A percentile compares a stretch with the other conserved stretches of the same genome.
phyloP scores from a whole-genome alignment of 2,113 vertebrate genomes.

The Ictidomys tridecemlineatus region DNA sequence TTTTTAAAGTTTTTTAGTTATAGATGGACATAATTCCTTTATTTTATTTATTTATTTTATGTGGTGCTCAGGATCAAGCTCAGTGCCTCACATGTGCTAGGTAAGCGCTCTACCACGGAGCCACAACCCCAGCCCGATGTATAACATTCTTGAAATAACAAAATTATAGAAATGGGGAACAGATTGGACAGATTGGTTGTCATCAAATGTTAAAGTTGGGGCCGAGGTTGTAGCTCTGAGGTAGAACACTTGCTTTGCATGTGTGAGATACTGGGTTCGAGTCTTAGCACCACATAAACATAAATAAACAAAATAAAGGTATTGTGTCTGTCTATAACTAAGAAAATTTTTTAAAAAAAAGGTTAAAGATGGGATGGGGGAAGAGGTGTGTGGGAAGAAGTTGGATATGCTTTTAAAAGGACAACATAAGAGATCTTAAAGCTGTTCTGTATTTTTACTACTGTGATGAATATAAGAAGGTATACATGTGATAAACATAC shows the following conservation, averaged over 20 bases:
- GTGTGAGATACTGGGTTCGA: no score
- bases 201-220: neutral
- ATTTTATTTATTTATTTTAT: no score
- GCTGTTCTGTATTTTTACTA: neutral
- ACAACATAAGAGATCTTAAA: neutral
- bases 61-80: no score
- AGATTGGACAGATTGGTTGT: neutral
- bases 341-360: neutral
- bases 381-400: neutral
- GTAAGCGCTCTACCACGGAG: no score
- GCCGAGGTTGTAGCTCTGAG: no score
- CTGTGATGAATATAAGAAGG: neutral
- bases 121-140: neutral
- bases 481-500: constrained; percentile 11
- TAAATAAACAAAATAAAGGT: no score
- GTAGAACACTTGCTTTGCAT: no score
- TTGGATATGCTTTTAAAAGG: neutral
- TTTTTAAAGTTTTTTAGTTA: no score
- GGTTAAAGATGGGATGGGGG: neutral
- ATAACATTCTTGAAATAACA: constrained; percentile 30
- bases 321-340: no score
- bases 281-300: no score
- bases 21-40: no score
- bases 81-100: no score
- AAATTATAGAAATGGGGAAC: neutral